Evolutionary conservation across 2,113 vertebrate genomes (phyloP), one percentile per base, ranked within the genome.

Genomic region (Podilymbus podiceps): DNA sequence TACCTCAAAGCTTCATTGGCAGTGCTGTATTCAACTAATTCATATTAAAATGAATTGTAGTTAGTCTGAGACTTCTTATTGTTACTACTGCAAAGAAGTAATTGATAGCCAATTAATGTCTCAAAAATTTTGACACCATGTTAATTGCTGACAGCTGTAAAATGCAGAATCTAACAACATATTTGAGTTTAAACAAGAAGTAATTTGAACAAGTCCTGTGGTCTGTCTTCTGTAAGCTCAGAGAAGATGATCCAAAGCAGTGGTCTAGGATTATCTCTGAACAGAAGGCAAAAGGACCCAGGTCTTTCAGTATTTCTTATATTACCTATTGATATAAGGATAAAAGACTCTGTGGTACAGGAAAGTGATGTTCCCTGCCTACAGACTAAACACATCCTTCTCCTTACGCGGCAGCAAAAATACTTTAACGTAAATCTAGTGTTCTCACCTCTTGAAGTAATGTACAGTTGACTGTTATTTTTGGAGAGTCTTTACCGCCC

Each of bases 111-210:
- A 72, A 15, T 92, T 40, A 91, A 31, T 10, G 6, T 53, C 20
- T 50, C 71, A 18, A 68, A n/a, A 12, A 0, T 22, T 35, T 52
- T 84, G 64, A 28, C 1, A 0, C 40, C 4, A 3, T 40, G 20
- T 78, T 63, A 59, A 50, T 68, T 67, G 21, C 76, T 89, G 64
- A 16, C n/a, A 84, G 30, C 28, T 88, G 25, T 30, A 4, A 83
- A 78, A 35, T 49, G 55, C 49, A 88, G 62, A 40, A 52, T 53
- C 33, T 46, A 31, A 42, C 9, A 22, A 16, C 1, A 2, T 55
- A 13, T 62, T 49, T 46, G 31, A 58, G 15, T 77, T 91, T 40
- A 66, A 80, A 40, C 46, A 86, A 47, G 64, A 81, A 55, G 3
- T 27, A 27, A 40, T 80, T 69, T 53, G 55, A 20, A 18, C 8